Evolutionary conservation across 2,888 invertebrate genomes (phyloP).

Genomic region (Ceraclea dissimilis): DNA sequence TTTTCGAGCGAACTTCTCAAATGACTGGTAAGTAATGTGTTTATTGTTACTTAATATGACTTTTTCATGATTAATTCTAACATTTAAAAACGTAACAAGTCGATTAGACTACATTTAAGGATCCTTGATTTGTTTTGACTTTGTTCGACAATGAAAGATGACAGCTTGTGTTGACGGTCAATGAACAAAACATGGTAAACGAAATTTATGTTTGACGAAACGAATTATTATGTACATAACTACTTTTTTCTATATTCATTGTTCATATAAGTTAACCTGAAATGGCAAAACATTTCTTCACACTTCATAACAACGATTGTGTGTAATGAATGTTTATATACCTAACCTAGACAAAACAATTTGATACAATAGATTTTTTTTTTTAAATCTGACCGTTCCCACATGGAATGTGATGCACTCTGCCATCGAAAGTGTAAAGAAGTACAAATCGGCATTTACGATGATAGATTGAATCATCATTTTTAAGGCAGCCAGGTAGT

Average conservation of each 20-base stretch:
- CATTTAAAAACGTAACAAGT: neutral
- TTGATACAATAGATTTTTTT: no score
- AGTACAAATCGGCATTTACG: neutral
- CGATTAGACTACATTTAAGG: neutral
- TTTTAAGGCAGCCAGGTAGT: neutral
- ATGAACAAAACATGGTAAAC: neutral
- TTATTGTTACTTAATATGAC: neutral
- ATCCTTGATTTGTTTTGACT: neutral
- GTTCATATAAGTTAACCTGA: no score
- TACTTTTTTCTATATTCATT: no score
- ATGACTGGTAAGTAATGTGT: neutral
- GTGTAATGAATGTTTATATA: no score
- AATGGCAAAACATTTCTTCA: no score
- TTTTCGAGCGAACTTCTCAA: slow-evolving; percentile 1
- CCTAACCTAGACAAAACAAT: no score
- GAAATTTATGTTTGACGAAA: neutral
- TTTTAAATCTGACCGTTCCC: slow-evolving; percentile 8
- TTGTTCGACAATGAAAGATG: neutral
- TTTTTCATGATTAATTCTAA: neutral
- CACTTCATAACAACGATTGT: no score
- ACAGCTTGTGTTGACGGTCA: neutral
- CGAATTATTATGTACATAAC: neutral
- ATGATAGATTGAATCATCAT: neutral
- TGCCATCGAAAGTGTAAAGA: slow-evolving; percentile 3
- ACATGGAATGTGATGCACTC: slow-evolving; percentile 13